Conservation (phyloP, 2,888 invertebrate genomes). For the Bhutanitis thaidina region DNA sequence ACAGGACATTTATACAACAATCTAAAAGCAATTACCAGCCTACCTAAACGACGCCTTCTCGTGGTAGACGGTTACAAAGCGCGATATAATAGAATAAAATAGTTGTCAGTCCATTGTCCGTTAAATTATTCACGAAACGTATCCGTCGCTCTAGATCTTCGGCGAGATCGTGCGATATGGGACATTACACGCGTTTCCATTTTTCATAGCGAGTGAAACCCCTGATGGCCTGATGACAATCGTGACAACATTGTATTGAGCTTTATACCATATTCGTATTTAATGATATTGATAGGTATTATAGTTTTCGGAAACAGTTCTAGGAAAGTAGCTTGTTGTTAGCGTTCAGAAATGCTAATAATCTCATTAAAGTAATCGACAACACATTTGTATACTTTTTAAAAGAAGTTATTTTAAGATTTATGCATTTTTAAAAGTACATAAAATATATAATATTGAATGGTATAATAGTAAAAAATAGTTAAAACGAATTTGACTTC, state of each 20-base stretch:
- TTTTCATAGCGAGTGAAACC: constrained; percentile 55
- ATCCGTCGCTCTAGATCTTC: constrained; percentile 67
- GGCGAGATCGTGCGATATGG: constrained; percentile 66
- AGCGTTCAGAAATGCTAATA: no score
- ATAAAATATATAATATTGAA: no score
- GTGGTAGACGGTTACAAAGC: constrained; percentile 36
- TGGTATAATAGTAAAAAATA: no score
- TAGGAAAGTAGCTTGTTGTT: background rate
- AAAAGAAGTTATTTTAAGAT: no score
- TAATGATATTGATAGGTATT: constrained; percentile 40
- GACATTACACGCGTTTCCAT: constrained; percentile 63
- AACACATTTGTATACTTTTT: no score
- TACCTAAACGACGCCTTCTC: constrained; percentile 39
- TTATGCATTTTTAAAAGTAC: no score
- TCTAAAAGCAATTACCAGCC: constrained; percentile 17
- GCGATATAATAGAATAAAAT: constrained; percentile 52
- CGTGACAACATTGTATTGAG: constrained; percentile 49
- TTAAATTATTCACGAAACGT: constrained; percentile 75
- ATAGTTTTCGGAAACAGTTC: background rate
- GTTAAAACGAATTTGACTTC: no score
- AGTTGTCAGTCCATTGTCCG: constrained; percentile 68
- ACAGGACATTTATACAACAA: constrained; percentile 12
- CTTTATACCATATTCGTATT: constrained; percentile 15
- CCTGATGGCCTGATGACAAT: constrained; percentile 56
- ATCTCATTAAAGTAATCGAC: no score